Evolutionary conservation across 1,140 invertebrate species (phyloP), one percentile per base, ranked within the genome.

Genomic region (Listronotus bonariensis): DNA sequence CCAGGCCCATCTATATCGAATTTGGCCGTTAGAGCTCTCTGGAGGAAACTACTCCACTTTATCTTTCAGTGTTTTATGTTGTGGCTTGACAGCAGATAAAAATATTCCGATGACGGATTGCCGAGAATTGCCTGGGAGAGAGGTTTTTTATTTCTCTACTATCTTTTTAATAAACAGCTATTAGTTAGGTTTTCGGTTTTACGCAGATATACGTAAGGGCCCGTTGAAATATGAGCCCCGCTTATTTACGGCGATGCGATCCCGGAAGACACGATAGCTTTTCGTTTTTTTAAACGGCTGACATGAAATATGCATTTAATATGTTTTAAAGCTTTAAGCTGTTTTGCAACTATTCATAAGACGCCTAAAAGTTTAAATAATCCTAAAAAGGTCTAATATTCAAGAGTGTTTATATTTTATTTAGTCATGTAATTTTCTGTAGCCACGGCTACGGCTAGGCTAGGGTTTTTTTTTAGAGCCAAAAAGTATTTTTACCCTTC

Each of bases 161-260:
- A 67, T 72, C 68, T 74, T 72, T 74, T 72, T 71, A 74, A 72
- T 74, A 71, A 74, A 74, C 67, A 74, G 69, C 71, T 72, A 74
- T 74, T 74, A 74, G 70, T 74, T 70, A 71, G 52, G 57, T 67
- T 74, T 68, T 71, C 36, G 46, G 55, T 51, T 68, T 66, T 70
- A 60, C 31, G 64, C 15, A 59, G 65, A 67, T 69, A 57, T 17
- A 62, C 48, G 31, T 57, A 58, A 61, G 55, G 59, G 64, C 46
- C 43, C 59, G 51, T 62, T 72, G 68, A 72, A 68, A 69, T 72
- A 72, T 72, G 14, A 49, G 57, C 58, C 41, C 49, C 20, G 46
- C 15, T 55, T 52, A 57, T 57, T 57, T 32, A 38, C 17, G 41
- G 9, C 36, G 40, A 57, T 57, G n/a, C 8, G 20, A 51, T 36